Evolutionary conservation across 1,140 invertebrate species (phyloP), one percentile per base, ranked within the genome.

Genomic region (Hylyphantes graminicola): DNA sequence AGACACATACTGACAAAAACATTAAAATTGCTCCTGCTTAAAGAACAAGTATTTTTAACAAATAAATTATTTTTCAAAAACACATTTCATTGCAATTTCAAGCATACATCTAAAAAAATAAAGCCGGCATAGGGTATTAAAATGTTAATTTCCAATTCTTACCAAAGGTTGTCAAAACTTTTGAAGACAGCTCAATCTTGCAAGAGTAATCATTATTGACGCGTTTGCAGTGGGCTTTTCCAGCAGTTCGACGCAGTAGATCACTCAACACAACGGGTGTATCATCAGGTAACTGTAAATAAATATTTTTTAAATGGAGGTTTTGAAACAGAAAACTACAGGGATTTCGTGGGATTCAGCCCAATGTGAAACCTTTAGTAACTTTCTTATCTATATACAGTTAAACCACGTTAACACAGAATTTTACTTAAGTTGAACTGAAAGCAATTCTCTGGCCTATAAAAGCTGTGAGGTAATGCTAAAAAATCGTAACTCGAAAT

Each of bases 81-180:
- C 15, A 21, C 0, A 55, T 73, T 12, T 10, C 21, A 21, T 17
- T 7, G 19, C 5, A 74, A 57, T 35, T 13, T 15, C 9, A 74
- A 59, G 19, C 13, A 21, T 11, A 35, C 10, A 35, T 2, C 1
- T 35, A 35, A 35, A 35, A 2, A 35, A 35, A 35, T 35, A 1
- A 35, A 35, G 5, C 35, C 35, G 35, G 35, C 5, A 35, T 35
- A 35, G 35, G 35, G 35, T 35, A 35, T 35, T 35, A 35, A 35
- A 35, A 35, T 35, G 35, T 5, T 35, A 35, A 2, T 35, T 35
- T 35, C 35, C 5, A 35, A 35, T 35, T 35, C 5, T 74, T 74
- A 74, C 72, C 72, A 59, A 74, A 74, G 21, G 72, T 57, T 21
- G 72, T 74, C 15, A 74, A 13, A 15, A 74, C 72, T 59, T 74